These are phyloP conservation scores for Apis mellifera DNA, from an alignment of 1,140 invertebrate genomes.

Conservation along the genomic window DNA sequence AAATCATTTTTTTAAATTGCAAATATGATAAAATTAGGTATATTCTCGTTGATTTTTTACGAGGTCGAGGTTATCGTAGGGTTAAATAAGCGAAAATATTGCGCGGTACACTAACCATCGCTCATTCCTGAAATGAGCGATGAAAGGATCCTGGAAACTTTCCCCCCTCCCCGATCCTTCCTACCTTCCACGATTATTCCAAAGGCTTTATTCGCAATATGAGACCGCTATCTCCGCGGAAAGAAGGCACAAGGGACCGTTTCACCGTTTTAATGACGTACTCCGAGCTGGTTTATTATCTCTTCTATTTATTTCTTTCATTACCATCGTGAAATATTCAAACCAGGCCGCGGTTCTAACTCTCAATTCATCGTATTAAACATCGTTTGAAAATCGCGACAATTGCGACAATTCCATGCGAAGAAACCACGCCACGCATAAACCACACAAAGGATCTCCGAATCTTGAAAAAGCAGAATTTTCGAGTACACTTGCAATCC, in stretches of 20 bases:
- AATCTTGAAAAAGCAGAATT: background rate
- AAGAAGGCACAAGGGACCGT: background rate
- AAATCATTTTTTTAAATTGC: too few species aligned
- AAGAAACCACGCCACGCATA: too few species aligned
- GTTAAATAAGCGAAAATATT: slow-evolving; percentile 44
- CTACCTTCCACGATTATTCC: slow-evolving; percentile 2
- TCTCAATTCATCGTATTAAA: background rate
- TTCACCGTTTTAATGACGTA: background rate
- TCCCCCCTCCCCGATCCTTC: background rate
- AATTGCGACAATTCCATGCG: too few species aligned
- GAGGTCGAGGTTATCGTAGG: too few species aligned
- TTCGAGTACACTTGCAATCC: background rate
- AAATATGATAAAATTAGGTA: too few species aligned
- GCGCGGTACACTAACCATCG: background rate
- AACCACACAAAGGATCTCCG: too few species aligned
- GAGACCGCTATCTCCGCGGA: background rate
- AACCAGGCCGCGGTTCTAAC: background rate
- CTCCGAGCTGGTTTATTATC: background rate
- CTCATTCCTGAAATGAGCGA: slow-evolving; percentile 6
- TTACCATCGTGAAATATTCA: background rate
- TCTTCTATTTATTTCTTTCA: background rate
- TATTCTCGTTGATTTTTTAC: too few species aligned
- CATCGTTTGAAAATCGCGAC: too few species aligned
- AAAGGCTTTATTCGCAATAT: background rate
- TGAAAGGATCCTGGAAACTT: background rate